phyloP scores from a whole-genome alignment of 1,140 invertebrate genomes.

The Mycetomoellerius zeteki region DNA sequence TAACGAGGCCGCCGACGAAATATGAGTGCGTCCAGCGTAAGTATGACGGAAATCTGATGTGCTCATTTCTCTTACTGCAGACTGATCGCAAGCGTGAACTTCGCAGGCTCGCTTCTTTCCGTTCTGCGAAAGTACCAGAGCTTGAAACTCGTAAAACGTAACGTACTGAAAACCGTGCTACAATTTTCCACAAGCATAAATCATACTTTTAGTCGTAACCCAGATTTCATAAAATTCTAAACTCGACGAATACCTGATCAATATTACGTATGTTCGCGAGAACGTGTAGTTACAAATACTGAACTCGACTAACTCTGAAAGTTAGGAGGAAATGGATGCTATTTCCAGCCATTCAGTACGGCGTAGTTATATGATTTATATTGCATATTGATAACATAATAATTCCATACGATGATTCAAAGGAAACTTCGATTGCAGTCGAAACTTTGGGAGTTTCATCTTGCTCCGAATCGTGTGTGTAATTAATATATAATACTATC shows the following conservation, averaged over 20 bases:
- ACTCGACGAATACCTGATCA: conserved; percentile 12
- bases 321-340: not conserved
- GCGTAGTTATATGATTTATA: conserved; percentile 22
- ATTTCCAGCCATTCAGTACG: not conserved
- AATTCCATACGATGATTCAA: conserved; percentile 15
- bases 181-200: conserved; percentile 39
- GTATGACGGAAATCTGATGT: conserved; percentile 50
- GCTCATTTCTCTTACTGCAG: conserved; percentile 28
- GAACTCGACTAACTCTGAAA: conserved; percentile 12
- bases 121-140: conserved; percentile 39
- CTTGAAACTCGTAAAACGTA: conserved; percentile 47
- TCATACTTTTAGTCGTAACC: conserved; percentile 15
- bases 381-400: conserved; percentile 24
- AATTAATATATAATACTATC: not conserved
- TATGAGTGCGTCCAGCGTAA: conserved; percentile 58
- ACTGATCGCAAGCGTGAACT: conserved; percentile 22
- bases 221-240: conserved; percentile 44
- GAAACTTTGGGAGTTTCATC: conserved; percentile 12
- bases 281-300: conserved; percentile 39
- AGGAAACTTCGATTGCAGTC: conserved; percentile 20
- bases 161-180: conserved; percentile 48
- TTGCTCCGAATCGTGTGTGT: not conserved
- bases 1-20: conserved; percentile 59
- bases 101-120: conserved; percentile 29
- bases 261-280: conserved; percentile 47